A percentile compares a stretch with the other conserved stretches of the same genome.
phyloP scores from a whole-genome alignment of 2,888 invertebrate genomes.

The Dermolepida albohirtum region DNA sequence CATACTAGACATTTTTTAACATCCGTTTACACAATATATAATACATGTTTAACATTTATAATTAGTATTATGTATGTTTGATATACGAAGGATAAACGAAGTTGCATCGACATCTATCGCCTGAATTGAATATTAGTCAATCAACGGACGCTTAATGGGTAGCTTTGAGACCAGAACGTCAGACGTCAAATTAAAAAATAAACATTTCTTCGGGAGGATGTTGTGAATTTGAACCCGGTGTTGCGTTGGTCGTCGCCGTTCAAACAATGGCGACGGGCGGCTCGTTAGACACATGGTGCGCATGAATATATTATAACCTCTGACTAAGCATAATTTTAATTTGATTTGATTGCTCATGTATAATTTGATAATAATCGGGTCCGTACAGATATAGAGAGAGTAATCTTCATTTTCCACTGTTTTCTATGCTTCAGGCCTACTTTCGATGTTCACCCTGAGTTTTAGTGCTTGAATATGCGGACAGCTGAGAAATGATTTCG shows the following conservation, averaged over 20 bases:
- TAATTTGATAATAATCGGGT: conserved; percentile 59
- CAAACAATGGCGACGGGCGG: conserved; percentile 55
- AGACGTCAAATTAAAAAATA: conserved; percentile 55
- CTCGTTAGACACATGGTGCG: conserved; percentile 60
- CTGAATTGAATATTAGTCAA: conserved; percentile 23
- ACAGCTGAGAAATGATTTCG: conserved; percentile 53
- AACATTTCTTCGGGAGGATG: conserved; percentile 50
- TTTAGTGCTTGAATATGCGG: conserved; percentile 46
- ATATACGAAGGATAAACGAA: too few relatives aligned
- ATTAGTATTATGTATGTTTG: too few relatives aligned
- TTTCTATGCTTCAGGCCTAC: conserved; percentile 1
- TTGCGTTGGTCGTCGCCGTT: conserved; percentile 44
- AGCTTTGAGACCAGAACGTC: conserved; percentile 47
- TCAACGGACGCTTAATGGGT: conserved; percentile 50
- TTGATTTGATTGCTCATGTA: conserved; percentile 60
- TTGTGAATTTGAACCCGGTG: conserved; percentile 43
- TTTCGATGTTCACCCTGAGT: not conserved
- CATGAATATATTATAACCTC: conserved; percentile 60
- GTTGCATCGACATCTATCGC: conserved; percentile 13
- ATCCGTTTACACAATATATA: too few relatives aligned
- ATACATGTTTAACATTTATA: too few relatives aligned
- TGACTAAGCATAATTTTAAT: conserved; percentile 61
- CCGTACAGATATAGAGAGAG: conserved; percentile 10
- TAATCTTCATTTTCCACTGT: not conserved
- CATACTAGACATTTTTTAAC: too few relatives aligned